A percentile compares a stretch with the other conserved stretches of the same genome.
These are phyloP conservation scores for Eriosoma lanigerum DNA, from an alignment of 1,140 invertebrate genomes.

Conservation along the genomic window DNA sequence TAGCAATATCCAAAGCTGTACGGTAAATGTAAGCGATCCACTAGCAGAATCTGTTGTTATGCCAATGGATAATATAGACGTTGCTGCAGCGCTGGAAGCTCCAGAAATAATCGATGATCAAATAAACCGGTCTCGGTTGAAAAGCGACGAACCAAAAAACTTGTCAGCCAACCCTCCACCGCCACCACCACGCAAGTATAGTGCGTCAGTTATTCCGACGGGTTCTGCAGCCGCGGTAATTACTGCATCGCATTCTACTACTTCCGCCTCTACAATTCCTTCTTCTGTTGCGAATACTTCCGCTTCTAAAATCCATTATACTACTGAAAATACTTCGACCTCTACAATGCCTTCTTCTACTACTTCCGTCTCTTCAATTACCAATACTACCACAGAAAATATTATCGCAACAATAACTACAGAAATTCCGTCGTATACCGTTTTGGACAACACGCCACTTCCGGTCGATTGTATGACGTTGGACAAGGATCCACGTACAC, in stretches of 20 bases:
- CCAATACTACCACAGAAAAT: too few species aligned
- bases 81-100: background rate
- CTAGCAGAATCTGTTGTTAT: background rate
- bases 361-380: too few species aligned
- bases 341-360: too few species aligned
- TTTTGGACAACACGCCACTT: background rate
- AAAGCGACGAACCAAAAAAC: background rate
- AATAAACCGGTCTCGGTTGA: background rate
- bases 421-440: too few species aligned
- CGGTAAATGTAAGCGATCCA: background rate
- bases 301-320: too few species aligned
- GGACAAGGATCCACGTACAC: background rate
- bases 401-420: too few species aligned
- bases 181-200: constrained; percentile 6
- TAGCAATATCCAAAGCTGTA: background rate
- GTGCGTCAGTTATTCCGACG: background rate
- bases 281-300: background rate
- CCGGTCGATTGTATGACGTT: too few species aligned
- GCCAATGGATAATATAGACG: background rate
- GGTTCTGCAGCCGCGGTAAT: background rate
- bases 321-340: too few species aligned
- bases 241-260: background rate
- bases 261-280: background rate
- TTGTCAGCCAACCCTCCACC: background rate
- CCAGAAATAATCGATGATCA: background rate